Percentiles rank a stretch among this genome's conserved stretches.
Evolutionary conservation across 2,797 vertebrate species (phyloP).

Genomic region (Poecilia gillii): DNA sequence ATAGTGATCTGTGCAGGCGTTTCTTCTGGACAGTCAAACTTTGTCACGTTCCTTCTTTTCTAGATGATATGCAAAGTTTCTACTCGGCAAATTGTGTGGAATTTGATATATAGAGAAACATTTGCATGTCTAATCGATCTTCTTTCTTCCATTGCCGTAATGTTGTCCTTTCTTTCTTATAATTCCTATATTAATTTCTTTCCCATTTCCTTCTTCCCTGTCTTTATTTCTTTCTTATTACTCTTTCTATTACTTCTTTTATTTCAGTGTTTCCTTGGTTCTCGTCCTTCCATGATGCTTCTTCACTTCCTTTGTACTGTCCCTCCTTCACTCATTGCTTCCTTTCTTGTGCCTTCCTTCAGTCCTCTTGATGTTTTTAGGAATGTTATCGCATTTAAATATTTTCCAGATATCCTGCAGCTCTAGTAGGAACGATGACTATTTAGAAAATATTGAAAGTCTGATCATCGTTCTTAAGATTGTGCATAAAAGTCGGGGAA

Average conservation of each 20-base stretch:
- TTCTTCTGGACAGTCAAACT: not conserved
- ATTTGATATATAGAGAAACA: not conserved
- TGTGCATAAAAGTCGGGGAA: not conserved
- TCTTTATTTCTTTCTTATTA: not conserved
- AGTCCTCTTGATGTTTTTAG: not conserved
- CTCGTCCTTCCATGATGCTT: not conserved
- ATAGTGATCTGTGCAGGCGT: constrained; percentile 11
- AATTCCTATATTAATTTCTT: not conserved
- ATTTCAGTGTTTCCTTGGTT: not conserved
- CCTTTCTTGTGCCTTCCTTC: not conserved
- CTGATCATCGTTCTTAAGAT: not conserved
- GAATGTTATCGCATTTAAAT: not conserved
- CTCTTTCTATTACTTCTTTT: not conserved
- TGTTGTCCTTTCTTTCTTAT: not conserved
- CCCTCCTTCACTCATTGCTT: not conserved
- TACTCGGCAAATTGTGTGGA: not conserved
- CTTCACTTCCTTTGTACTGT: not conserved
- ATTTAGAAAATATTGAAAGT: not conserved
- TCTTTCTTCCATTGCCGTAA: not conserved
- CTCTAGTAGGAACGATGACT: not conserved
- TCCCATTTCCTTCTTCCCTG: not conserved
- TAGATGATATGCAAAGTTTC: not conserved
- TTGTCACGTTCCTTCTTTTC: rapidly evolving
- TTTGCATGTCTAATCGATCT: not conserved
- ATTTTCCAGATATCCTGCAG: not conserved